Conservation (phyloP, 1,140 invertebrate species). For the Diorhabda sublineata region DNA sequence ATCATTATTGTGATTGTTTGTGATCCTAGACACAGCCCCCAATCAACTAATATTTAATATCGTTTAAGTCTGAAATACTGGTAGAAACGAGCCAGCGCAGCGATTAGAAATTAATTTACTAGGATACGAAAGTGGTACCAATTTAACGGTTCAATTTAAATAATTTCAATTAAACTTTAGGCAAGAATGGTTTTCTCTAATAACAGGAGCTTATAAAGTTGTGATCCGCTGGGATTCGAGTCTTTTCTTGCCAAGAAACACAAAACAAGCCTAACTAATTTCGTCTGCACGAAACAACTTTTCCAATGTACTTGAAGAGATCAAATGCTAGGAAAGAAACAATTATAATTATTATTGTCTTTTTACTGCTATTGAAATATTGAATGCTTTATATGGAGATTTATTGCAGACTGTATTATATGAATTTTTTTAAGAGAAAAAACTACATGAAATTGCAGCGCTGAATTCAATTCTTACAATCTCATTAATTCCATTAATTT, state of each 20-base stretch:
- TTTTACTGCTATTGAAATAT: background rate
- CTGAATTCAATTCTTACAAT: too few relatives aligned
- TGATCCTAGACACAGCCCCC: too few relatives aligned
- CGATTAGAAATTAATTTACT: background rate
- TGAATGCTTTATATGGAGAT: background rate
- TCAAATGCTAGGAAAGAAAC: background rate
- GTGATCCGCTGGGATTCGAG: slow-evolving; percentile 14
- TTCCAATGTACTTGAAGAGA: background rate
- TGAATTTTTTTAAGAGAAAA: too few relatives aligned
- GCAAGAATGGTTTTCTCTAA: slow-evolving; percentile 12
- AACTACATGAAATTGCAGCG: too few relatives aligned
- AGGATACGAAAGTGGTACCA: slow-evolving; percentile 4
- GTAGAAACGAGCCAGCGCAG: background rate
- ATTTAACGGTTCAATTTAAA: slow-evolving; percentile 17
- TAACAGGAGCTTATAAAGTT: slow-evolving; percentile 20
- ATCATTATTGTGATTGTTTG: too few relatives aligned
- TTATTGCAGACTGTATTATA: too few relatives aligned
- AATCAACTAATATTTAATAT: too few relatives aligned
- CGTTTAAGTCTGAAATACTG: background rate
- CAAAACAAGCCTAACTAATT: slow-evolving; percentile 14
- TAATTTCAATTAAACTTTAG: slow-evolving; percentile 22
- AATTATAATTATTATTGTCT: background rate
- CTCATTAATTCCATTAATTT: too few relatives aligned
- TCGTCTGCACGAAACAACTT: slow-evolving; percentile 5
- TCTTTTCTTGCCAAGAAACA: slow-evolving; percentile 12